Percentiles rank a stretch among this genome's conserved stretches.
Conservation (phyloP, 1,140 invertebrate genomes). For the Penaeus vannamei region DNA sequence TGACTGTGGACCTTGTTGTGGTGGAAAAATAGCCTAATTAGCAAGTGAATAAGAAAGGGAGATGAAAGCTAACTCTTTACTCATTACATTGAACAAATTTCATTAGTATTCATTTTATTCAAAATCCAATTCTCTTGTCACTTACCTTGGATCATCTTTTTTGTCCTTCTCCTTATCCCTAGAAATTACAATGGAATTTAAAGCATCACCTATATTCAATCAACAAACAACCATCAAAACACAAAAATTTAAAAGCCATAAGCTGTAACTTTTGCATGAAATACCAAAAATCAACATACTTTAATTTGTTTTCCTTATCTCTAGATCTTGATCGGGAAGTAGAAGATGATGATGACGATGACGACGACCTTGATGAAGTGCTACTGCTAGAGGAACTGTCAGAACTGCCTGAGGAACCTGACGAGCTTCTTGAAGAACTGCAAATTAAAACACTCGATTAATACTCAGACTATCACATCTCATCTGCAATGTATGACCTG, state of each 20-base stretch:
- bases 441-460: background rate
- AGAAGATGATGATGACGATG: slow-evolving; percentile 49
- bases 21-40: background rate
- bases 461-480: no score
- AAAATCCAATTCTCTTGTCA: background rate
- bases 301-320: slow-evolving; percentile 58
- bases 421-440: slow-evolving; percentile 58
- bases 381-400: slow-evolving; percentile 59
- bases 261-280: no score
- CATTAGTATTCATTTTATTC: background rate
- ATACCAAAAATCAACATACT: slow-evolving; percentile 40
- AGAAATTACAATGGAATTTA: background rate
- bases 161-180: slow-evolving; percentile 59
- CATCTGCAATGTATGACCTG: no score
- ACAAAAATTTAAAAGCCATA: background rate
- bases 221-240: background rate
- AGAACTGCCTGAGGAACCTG: slow-evolving; percentile 58
- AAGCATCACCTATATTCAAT: background rate
- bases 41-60: background rate
- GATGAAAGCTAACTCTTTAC: background rate
- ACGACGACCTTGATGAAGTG: slow-evolving; percentile 44
- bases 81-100: no score
- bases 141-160: slow-evolving; percentile 55
- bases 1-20: slow-evolving; percentile 40
- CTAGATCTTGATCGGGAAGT: slow-evolving; percentile 56